Evolutionary conservation across 2,888 invertebrate genomes (phyloP).

Genomic region (Megastigmus dorsalis): DNA sequence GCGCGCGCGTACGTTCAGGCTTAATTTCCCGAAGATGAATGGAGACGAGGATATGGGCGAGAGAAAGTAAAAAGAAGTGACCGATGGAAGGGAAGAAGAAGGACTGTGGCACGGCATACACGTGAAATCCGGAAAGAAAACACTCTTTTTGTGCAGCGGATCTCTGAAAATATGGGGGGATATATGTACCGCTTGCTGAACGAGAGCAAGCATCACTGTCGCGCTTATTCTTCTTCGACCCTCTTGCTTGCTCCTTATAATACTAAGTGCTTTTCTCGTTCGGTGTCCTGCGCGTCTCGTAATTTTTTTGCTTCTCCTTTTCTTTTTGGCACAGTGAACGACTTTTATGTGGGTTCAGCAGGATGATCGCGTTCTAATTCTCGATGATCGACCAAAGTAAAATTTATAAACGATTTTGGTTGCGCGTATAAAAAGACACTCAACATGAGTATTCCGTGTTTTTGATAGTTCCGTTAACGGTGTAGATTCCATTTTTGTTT

Average conservation of each 20-base stretch:
- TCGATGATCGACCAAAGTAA: no score
- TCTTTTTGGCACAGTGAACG: no score
- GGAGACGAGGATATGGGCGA: neutral
- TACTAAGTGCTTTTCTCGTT: no score
- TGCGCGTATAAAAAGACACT: no score
- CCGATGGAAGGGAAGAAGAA: neutral
- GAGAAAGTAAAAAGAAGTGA: neutral
- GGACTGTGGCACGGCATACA: neutral
- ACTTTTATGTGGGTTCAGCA: no score
- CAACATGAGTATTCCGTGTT: no score
- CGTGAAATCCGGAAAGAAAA: conserved; percentile 44
- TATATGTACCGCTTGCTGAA: neutral
- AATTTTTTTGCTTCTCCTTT: no score
- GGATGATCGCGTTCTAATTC: no score
- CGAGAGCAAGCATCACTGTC: neutral
- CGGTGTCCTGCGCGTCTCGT: no score
- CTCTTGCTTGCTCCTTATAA: neutral
- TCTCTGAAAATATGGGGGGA: conserved; percentile 2
- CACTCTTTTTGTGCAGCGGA: conserved; percentile 20
- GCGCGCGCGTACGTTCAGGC: conserved; percentile 15
- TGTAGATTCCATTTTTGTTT: no score
- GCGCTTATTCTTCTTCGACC: neutral
- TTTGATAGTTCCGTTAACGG: no score
- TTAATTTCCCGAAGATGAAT: conserved; percentile 44
- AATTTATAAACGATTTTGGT: no score